These are phyloP conservation scores for Elephas maximus DNA, from an alignment of 2,113 vertebrate species.

Conservation along the genomic window DNA sequence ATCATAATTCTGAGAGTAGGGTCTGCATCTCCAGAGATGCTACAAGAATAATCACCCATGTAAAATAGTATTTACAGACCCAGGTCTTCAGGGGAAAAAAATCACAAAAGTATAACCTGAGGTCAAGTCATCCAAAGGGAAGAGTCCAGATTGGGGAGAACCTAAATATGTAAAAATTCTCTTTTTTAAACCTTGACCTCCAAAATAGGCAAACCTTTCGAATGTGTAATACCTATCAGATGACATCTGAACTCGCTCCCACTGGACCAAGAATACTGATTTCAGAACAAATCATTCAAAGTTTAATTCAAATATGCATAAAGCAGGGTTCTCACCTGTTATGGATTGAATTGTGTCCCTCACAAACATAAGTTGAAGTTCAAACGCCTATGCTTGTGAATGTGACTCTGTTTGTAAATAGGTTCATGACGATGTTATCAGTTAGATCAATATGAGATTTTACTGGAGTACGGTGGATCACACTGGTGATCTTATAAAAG, in stretches of 20 bases:
- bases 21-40: constrained; percentile 52
- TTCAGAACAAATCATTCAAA: background rate
- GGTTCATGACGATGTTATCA: too few species aligned
- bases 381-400: too few species aligned
- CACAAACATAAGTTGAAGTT: background rate
- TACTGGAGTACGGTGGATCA: too few species aligned
- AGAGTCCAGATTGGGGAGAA: background rate
- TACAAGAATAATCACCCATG: background rate
- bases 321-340: background rate
- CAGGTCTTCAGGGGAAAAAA: background rate
- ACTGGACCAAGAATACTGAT: background rate
- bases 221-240: background rate
- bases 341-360: too few species aligned
- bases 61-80: background rate
- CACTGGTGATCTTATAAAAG: too few species aligned
- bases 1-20: background rate
- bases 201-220: background rate
- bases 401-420: too few species aligned
- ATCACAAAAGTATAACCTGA: background rate
- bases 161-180: background rate
- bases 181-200: background rate
- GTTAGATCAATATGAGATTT: too few species aligned
- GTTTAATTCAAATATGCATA: too few species aligned
- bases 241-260: background rate
- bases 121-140: background rate